Evolutionary conservation across 2,888 invertebrate species (phyloP), one percentile per base, ranked within the genome.

Genomic region (Amblyteles armatorius): DNA sequence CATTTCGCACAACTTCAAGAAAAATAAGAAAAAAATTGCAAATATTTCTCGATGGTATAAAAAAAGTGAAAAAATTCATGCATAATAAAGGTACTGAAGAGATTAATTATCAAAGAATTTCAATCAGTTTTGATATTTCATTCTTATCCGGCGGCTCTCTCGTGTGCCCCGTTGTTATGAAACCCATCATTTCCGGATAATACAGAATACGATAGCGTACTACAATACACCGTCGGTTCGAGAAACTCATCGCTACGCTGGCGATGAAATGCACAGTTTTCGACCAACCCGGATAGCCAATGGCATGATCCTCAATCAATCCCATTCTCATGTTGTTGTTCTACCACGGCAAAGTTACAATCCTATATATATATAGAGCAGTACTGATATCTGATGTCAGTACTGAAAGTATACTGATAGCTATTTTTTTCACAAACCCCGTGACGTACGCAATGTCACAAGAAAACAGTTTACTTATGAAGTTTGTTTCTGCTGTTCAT

Each of bases 221-320:
- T n/a, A 13, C 57, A n/a, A 19, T 57, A 11, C 52, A 16, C 19
- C n/a, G 36, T 13, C 33, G 36, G 19, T 71, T 33, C 52, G 36
- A 3, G 36, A 55, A 19, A 65, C 65, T 33, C 71, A 33, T 52
- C 52, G 33, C 33, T 33, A 33, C 19, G 33, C n/a, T 33, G 16
- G 29, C 44, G 73, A 44, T 74, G 60, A 74, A 48, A 74, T 74
- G 60, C 74, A 60, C 48, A 50, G 48, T 74, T 74, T 48, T 60
- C 74, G 63, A 60, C 60, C 63, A 74, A 74, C 48, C 63, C 19
- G 60, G 29, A 74, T 60, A 63, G 74, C 26, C 48, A n/a, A n/a
- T n/a, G n/a, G n/a, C n/a, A n/a, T n/a, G 22, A 22, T 22, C 22
- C 22, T 22, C 22, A 22, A 22, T 63, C 33, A 19, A 44, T 40